These are phyloP conservation scores for Rhogogaster chlorosoma DNA, from an alignment of 2,888 invertebrate species.

Conservation along the genomic window DNA sequence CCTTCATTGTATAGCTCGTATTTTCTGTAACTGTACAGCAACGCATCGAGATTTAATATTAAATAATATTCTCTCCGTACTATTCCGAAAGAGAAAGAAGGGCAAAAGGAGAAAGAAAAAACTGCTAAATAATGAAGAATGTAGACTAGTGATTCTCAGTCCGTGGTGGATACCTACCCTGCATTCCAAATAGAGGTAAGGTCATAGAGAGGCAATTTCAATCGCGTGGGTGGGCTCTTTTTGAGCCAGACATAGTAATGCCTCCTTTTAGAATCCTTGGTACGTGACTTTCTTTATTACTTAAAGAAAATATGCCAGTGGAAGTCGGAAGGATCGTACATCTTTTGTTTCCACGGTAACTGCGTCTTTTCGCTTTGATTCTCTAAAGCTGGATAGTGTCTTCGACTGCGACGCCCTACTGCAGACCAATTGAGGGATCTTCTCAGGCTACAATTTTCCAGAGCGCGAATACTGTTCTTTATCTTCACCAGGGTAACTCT, in stretches of 20 bases:
- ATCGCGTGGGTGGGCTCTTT: background rate
- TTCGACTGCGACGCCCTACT: background rate
- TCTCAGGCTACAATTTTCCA: background rate
- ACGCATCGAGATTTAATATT: conserved; percentile 20
- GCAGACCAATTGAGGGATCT: background rate
- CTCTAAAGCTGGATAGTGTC: conserved; percentile 5
- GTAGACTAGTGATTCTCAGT: background rate
- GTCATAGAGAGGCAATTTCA: background rate
- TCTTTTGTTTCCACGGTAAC: background rate
- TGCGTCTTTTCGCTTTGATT: background rate
- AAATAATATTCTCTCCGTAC: background rate
- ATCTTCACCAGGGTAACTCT: background rate
- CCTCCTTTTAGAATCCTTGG: background rate
- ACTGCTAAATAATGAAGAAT: background rate
- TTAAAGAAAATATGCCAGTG: conserved; percentile 3
- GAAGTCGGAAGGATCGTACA: background rate
- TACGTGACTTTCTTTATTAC: background rate
- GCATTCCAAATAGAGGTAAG: background rate
- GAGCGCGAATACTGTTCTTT: background rate
- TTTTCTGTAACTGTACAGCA: background rate
- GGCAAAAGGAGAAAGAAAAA: background rate
- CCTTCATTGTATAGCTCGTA: conserved; percentile 1
- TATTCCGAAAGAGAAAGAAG: background rate
- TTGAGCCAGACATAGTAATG: background rate
- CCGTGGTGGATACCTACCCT: background rate